Percentiles rank a stretch among this genome's conserved stretches.
Conservation (phyloP, 1,140 invertebrate species). For the Bombus sylvicola region DNA sequence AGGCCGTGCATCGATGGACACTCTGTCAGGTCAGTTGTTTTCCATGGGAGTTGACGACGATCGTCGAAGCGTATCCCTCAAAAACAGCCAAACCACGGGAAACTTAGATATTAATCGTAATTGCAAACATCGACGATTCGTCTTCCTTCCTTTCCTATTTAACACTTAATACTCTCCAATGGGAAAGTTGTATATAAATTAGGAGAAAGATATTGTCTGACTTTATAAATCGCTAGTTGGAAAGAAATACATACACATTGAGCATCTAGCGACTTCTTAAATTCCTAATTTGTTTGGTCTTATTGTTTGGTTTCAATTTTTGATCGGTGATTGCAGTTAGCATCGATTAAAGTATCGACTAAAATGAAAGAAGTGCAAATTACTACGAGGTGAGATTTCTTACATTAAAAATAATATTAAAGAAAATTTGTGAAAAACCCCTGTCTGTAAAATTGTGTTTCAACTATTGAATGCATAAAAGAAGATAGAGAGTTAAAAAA, state of each 20-base stretch:
- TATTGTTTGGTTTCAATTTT: no score
- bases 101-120: conserved; percentile 21
- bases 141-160: not conserved
- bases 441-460: not conserved
- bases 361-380: no score
- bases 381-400: no score
- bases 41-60: conserved; percentile 16
- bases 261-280: no score
- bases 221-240: not conserved
- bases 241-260: no score
- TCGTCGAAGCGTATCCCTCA: conserved; percentile 40
- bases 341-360: no score
- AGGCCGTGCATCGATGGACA: conserved; percentile 42
- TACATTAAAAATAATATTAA: no score
- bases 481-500: not conserved
- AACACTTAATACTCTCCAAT: not conserved
- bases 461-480: not conserved
- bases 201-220: conserved; percentile 16
- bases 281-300: no score
- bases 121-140: conserved; percentile 12
- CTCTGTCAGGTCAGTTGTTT: conserved; percentile 32
- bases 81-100: conserved; percentile 24
- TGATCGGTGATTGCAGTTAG: no score
- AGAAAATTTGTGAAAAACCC: not conserved
- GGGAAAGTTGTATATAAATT: not conserved